Conservation (phyloP, 2,888 invertebrate genomes). For the Ditula angustiorana region DNA sequence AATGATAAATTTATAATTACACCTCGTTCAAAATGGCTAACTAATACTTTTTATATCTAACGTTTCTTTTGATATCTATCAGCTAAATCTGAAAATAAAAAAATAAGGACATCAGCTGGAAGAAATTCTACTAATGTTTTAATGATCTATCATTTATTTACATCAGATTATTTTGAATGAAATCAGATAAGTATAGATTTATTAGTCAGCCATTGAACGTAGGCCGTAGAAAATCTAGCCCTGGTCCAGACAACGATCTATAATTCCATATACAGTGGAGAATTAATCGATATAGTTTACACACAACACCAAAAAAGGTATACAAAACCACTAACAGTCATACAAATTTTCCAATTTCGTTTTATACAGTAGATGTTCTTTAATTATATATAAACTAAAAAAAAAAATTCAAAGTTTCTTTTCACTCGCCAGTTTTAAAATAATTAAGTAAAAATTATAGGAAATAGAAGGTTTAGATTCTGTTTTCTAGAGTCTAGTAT, state of each 20-base stretch:
- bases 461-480: too few species aligned
- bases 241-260: conserved; percentile 46
- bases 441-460: too few species aligned
- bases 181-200: too few species aligned
- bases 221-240: conserved; percentile 40
- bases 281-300: conserved; percentile 45
- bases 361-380: background rate
- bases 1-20: conserved; percentile 17
- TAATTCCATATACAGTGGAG: conserved; percentile 34
- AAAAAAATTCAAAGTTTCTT: too few species aligned
- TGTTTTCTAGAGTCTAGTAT: too few species aligned
- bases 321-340: conserved; percentile 41
- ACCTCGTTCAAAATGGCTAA: conserved; percentile 1
- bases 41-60: background rate
- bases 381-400: too few species aligned
- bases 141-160: too few species aligned
- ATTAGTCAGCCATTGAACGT: conserved; percentile 15
- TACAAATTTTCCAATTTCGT: conserved; percentile 4
- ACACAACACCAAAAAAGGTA: conserved; percentile 47
- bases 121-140: too few species aligned
- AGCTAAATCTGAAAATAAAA: too few species aligned
- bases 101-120: too few species aligned
- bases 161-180: too few species aligned
- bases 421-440: too few species aligned
- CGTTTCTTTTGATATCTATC: background rate